Evolutionary conservation across 2,888 invertebrate genomes (phyloP).

Genomic region (Himalopsyche kuldschensis): DNA sequence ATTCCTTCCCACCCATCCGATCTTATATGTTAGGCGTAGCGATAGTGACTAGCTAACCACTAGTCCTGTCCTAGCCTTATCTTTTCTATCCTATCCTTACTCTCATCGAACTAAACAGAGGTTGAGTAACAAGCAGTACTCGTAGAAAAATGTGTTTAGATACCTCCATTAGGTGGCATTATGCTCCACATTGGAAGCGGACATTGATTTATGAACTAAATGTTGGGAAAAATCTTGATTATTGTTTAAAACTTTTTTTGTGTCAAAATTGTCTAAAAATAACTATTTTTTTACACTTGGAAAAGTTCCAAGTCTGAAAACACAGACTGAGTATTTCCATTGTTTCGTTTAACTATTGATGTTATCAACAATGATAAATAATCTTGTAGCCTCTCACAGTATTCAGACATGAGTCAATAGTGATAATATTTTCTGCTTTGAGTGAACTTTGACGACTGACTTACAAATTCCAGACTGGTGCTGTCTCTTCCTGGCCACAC

Average conservation of each 20-base stretch:
- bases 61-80: too few relatives aligned
- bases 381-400: background rate
- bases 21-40: too few relatives aligned
- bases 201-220: too few relatives aligned
- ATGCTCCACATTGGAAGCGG: too few relatives aligned
- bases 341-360: background rate
- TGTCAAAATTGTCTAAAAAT: background rate
- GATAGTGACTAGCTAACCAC: too few relatives aligned
- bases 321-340: background rate
- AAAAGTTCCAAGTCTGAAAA: background rate
- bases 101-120: too few relatives aligned
- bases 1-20: too few relatives aligned
- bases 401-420: background rate
- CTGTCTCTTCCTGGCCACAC: slow-evolving; percentile 85
- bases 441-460: too few relatives aligned
- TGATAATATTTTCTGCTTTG: background rate
- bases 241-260: background rate
- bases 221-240: background rate
- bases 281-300: background rate
- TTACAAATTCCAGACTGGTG: slow-evolving; percentile 69
- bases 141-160: too few relatives aligned
- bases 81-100: too few relatives aligned
- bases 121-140: too few relatives aligned
- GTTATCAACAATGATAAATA: background rate
- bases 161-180: too few relatives aligned